Conservation (phyloP, 1,140 invertebrate species). For the Ylistrum balloti region DNA sequence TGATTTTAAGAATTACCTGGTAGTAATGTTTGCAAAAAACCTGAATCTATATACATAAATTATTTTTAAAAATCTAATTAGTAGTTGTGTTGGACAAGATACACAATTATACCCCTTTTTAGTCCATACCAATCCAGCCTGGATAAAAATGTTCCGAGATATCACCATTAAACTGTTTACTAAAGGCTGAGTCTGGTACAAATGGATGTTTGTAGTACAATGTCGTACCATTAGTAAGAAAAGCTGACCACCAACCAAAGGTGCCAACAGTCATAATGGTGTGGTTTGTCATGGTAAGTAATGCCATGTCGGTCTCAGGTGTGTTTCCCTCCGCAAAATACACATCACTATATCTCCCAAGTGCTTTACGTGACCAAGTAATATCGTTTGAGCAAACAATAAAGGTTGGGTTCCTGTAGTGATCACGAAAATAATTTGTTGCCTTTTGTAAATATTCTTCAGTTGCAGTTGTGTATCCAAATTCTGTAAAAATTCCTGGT, state of each 20-base stretch:
- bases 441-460: conserved; percentile 61
- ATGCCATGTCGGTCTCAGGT: conserved; percentile 70
- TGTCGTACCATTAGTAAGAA: conserved; percentile 70
- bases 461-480: conserved; percentile 58
- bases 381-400: conserved; percentile 66
- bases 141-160: not conserved
- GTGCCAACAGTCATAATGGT: conserved; percentile 74
- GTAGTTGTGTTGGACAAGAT: too few relatives aligned
- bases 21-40: too few relatives aligned
- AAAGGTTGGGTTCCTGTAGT: conserved; percentile 56
- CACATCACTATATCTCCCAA: conserved; percentile 49
- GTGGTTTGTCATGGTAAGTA: conserved; percentile 71
- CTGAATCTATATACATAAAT: too few relatives aligned
- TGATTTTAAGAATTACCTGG: too few relatives aligned
- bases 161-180: not conserved
- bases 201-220: conserved; percentile 67
- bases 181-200: not conserved
- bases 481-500: not conserved
- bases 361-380: conserved; percentile 44
- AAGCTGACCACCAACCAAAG: conserved; percentile 78
- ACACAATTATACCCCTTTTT: not conserved
- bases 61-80: too few relatives aligned
- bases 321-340: conserved; percentile 46
- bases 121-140: not conserved
- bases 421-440: conserved; percentile 53